Evolutionary conservation across 2,888 invertebrate species (phyloP).

Genomic region (Spodoptera picta): DNA sequence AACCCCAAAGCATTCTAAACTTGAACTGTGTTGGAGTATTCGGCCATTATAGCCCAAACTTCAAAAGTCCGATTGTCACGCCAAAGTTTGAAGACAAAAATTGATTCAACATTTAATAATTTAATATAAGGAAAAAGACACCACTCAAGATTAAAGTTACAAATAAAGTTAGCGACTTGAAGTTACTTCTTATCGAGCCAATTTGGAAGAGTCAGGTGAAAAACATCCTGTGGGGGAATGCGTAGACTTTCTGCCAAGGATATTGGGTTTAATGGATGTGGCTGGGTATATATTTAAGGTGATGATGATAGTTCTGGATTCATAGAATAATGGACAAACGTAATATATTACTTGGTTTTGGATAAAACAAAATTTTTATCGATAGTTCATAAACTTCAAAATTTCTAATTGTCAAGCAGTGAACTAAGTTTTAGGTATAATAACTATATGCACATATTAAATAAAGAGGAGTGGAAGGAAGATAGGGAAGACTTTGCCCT

Average conservation of each 20-base stretch:
- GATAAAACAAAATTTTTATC: too few relatives aligned
- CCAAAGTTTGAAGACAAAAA: slow-evolving; percentile 49
- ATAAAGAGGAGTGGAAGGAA: too few relatives aligned
- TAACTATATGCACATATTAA: too few relatives aligned
- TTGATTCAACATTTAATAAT: slow-evolving; percentile 59
- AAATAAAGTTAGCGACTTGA: slow-evolving; percentile 63
- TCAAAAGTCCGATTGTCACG: slow-evolving; percentile 36
- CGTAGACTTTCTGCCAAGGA: slow-evolving; percentile 33
- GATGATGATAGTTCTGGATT: neutral
- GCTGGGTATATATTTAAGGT: slow-evolving; percentile 1
- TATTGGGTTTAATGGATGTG: slow-evolving; percentile 19
- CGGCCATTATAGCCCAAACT: too few relatives aligned
- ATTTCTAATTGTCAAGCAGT: too few relatives aligned
- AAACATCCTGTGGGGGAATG: slow-evolving; percentile 59
- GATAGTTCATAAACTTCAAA: too few relatives aligned
- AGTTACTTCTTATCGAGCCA: slow-evolving; percentile 70
- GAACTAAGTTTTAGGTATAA: too few relatives aligned
- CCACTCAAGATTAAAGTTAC: slow-evolving; percentile 64
- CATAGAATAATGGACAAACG: too few relatives aligned
- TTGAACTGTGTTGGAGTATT: too few relatives aligned
- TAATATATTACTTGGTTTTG: too few relatives aligned
- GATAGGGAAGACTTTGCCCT: too few relatives aligned
- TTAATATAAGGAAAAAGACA: slow-evolving; percentile 51
- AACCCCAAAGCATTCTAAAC: too few relatives aligned
- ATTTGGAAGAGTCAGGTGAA: slow-evolving; percentile 66